phyloP scores from a whole-genome alignment of 2,888 invertebrate genomes.

The Oxycera nigricornis region DNA sequence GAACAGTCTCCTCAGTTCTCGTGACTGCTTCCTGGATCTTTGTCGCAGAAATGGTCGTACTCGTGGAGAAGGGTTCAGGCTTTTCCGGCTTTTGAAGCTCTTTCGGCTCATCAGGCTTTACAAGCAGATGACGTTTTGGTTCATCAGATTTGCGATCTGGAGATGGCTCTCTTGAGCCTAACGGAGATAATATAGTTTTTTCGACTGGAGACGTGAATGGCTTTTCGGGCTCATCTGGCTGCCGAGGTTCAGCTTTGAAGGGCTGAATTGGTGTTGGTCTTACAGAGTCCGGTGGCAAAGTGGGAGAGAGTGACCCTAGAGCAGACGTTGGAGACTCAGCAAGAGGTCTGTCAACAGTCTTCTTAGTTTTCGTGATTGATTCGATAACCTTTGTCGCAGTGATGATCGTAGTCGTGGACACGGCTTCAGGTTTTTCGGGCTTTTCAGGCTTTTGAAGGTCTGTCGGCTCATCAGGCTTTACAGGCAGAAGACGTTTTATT shows the following conservation, averaged over 20 bases:
- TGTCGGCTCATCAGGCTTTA: neutral
- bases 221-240: neutral
- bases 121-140: neutral
- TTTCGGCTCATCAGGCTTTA: neutral
- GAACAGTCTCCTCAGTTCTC: slow-evolving; percentile 1
- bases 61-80: neutral
- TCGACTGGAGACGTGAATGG: neutral
- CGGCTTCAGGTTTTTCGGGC: neutral
- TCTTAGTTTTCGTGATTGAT: neutral
- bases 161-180: neutral
- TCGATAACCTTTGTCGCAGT: neutral
- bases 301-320: neutral
- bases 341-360: neutral
- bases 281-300: neutral
- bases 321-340: neutral
- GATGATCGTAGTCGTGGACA: neutral
- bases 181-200: neutral
- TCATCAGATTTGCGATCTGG: neutral
- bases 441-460: neutral
- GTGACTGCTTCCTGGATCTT: neutral
- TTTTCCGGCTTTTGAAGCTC: neutral
- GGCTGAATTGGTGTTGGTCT: neutral
- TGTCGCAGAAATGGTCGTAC: slow-evolving; percentile 36
- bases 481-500: neutral
- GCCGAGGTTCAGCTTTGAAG: neutral